Evolutionary conservation across 1,140 invertebrate genomes (phyloP), one percentile per base, ranked within the genome.

Genomic region (Drosophila subpulchrella): DNA sequence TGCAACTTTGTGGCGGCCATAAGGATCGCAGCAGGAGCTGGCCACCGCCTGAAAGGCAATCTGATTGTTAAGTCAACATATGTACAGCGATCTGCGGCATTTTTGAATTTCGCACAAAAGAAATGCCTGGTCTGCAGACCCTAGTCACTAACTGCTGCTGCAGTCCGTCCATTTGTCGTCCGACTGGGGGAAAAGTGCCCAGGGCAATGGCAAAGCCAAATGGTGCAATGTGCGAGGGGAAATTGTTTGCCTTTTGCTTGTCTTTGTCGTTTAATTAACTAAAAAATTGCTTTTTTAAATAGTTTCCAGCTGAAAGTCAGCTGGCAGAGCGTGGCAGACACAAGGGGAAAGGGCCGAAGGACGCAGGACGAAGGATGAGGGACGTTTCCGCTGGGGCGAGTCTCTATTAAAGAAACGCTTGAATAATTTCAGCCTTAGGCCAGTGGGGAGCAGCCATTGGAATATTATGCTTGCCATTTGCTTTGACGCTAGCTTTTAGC

Each of bases 261-360:
- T 67, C 78, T 91, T 91, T 91, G 88, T 88, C 80, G 88, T 89
- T 91, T 91, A 91, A 91, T 91, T 91, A 91, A 91, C 88, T 90
- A 88, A 90, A 91, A 82, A 90, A 90, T 91, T 88, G 76, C 76
- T 83, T 90, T 86, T 88, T 81, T 76, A 80, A 75, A 78, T 81
- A 75, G 75, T 75, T 82, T 72, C 42, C 68, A 72, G 66, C 68
- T 71, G 67, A 71, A 71, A 71, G 66, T 50, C 68, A 71, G 65
- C 44, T 20, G 20, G n/a, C 70, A 51, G 44, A 39, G 66, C 32
- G 42, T 56, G 3, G 24, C 38, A 13, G 32, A 24, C n/a, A 13
- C 17, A 15, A 20, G 32, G 27, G n/a, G 11, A 4, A 12, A 24
- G 20, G 51, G 54, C 61, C 44, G 13, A 36, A 46, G 46, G 65